Percentiles rank a stretch among this genome's conserved stretches.
Evolutionary conservation across 2,888 invertebrate species (phyloP).

Genomic region (Apoda limacodes): DNA sequence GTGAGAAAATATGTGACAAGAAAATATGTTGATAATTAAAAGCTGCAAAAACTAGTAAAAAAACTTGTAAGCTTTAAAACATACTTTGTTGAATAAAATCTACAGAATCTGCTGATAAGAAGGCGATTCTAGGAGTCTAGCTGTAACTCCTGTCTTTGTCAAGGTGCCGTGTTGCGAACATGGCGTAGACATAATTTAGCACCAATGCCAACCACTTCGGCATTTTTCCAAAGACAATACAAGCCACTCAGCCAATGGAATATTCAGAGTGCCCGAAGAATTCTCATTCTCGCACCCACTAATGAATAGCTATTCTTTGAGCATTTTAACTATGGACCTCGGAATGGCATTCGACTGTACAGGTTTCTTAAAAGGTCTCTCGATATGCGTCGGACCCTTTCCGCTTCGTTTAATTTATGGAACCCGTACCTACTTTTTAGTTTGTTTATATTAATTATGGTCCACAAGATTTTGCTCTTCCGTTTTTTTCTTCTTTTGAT

Average conservation of each 20-base stretch:
- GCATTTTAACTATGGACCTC: conserved; percentile 66
- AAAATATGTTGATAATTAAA: too few species aligned
- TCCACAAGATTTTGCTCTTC: conserved; percentile 47
- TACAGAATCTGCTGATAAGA: conserved; percentile 39
- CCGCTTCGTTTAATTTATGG: conserved; percentile 65
- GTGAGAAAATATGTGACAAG: too few species aligned
- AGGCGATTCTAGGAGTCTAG: conserved; percentile 33
- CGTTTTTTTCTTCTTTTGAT: too few species aligned
- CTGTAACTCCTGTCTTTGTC: conserved; percentile 31
- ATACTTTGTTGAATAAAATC: conserved; percentile 41
- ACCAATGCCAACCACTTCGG: conserved; percentile 38
- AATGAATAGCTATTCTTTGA: conserved; percentile 69
- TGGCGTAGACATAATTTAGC: conserved; percentile 55
- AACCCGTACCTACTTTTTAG: conserved; percentile 40
- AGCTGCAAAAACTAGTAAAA: too few species aligned
- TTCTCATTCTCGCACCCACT: conserved; percentile 68
- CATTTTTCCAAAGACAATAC: conserved; percentile 68
- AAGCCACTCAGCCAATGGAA: conserved; percentile 52
- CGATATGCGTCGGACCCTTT: conserved; percentile 63
- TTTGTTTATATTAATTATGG: conserved; percentile 62
- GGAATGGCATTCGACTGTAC: conserved; percentile 66
- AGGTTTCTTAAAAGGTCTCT: conserved; percentile 66
- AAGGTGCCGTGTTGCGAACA: conserved; percentile 34
- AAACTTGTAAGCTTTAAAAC: too few species aligned
- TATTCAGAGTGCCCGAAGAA: conserved; percentile 65